Evolutionary conservation across 2,888 invertebrate species (phyloP).

Genomic region (Chesias legatella): DNA sequence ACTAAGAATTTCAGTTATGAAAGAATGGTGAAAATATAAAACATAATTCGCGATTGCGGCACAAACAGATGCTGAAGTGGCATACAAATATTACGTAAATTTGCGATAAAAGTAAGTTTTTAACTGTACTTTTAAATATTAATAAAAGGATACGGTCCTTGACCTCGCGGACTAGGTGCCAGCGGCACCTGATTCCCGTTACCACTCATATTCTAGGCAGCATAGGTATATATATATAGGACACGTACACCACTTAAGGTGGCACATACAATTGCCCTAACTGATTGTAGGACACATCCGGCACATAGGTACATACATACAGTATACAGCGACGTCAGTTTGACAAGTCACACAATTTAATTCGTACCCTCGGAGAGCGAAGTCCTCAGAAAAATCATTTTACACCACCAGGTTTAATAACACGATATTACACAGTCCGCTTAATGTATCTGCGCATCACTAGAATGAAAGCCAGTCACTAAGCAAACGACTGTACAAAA

Average conservation of each 20-base stretch:
- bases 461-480: slow-evolving; percentile 71
- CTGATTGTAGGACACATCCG: slow-evolving; percentile 80
- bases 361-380: slow-evolving; percentile 61
- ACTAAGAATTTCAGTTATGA: slow-evolving; percentile 16
- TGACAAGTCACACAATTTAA: slow-evolving; percentile 72
- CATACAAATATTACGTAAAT: slow-evolving; percentile 73
- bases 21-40: slow-evolving; percentile 30
- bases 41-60: slow-evolving; percentile 57
- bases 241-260: slow-evolving; percentile 82
- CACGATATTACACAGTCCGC: slow-evolving; percentile 61
- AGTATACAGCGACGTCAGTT: slow-evolving; percentile 64
- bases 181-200: slow-evolving; percentile 84
- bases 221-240: slow-evolving; percentile 81
- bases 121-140: slow-evolving; percentile 37
- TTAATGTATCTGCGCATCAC: slow-evolving; percentile 66
- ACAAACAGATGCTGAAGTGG: slow-evolving; percentile 63
- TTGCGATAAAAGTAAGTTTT: slow-evolving; percentile 41
- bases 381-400: slow-evolving; percentile 74
- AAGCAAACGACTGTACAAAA: slow-evolving; percentile 81
- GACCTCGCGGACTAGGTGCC: slow-evolving; percentile 80
- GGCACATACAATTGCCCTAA: slow-evolving; percentile 80
- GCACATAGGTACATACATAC: slow-evolving; percentile 63
- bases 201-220: slow-evolving; percentile 82
- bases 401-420: slow-evolving; percentile 64
- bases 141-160: slow-evolving; percentile 82